These are phyloP conservation scores for Megathymus violae DNA, from an alignment of 1,140 invertebrate species.

Conservation along the genomic window DNA sequence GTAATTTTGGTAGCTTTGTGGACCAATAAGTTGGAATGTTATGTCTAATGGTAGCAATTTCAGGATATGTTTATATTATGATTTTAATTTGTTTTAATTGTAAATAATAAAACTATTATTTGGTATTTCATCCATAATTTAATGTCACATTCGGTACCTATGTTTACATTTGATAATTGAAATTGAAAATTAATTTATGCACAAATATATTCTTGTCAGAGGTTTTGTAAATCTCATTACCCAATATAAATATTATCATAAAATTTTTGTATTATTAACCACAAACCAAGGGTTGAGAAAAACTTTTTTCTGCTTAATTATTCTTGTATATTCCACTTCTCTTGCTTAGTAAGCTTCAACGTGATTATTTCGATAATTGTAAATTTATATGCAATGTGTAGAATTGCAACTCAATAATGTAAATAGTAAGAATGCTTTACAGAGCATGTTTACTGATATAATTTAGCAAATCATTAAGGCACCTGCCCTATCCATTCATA, in stretches of 20 bases:
- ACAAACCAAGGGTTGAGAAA: constrained; percentile 8
- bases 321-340: background rate
- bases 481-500: background rate
- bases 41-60: constrained; percentile 72
- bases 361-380: background rate
- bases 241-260: constrained; percentile 24
- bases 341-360: background rate
- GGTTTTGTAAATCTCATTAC: constrained; percentile 30
- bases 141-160: constrained; percentile 38
- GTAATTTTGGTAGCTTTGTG: constrained; percentile 80
- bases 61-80: constrained; percentile 75
- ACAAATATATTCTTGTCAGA: constrained; percentile 29
- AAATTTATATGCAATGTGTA: constrained; percentile 1
- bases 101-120: constrained; percentile 82
- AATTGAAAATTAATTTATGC: constrained; percentile 24
- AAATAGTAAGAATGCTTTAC: too few species aligned
- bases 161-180: constrained; percentile 25
- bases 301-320: too few species aligned
- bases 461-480: background rate
- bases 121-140: constrained; percentile 63
- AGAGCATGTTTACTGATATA: background rate
- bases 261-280: constrained; percentile 29
- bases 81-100: constrained; percentile 73
- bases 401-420: constrained; percentile 15
- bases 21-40: constrained; percentile 79